Base-by-base conservation (phyloP, 2,797 vertebrate genomes). In the Labeo calbasu region DNA sequence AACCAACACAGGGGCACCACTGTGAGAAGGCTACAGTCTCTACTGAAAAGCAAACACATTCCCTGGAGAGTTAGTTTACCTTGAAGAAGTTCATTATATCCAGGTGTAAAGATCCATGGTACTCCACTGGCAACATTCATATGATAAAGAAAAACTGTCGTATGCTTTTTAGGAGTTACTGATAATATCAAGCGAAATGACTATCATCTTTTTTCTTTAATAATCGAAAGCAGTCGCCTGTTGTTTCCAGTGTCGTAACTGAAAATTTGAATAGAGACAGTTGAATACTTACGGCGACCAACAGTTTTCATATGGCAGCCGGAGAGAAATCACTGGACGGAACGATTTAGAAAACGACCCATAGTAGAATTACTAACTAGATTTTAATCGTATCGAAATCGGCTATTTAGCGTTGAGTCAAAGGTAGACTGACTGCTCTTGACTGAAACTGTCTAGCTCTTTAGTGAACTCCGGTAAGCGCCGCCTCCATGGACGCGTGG, bases 401-500 rank as follows among this genome's bases (percentile, higher is more conserved):
- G 61, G 59, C 25, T 40, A 46, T 51, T 40, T 14, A 48, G n/a
- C 48, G 61, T 46, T 43, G 65, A 61, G n/a, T 78, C 13, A 48
- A 61, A n/a, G 14, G 13, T 40, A 59, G 75, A 70, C 66, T 70
- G 79, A 46, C 17, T 51, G 40, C 75, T 40, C 57, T 51, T 17
- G 66, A 46, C 83, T 87, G 73, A 83, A 86, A 57, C 70, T 11
- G 61, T 68, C 77, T 68, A 12, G 40, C 66, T n/a, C 15, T 77
- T 75, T n/a, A 57, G 8, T 77, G 19, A 69, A 82, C 51, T 76
- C 14, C 4, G 1, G 28, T 23, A 81, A 86, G 81, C 83, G 57
- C 83, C 89, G 85, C 89, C 89, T 82, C 77, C 43, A n/a, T 14
- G 80, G 75, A 86, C 87, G 83, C 75, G 69, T 79, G 83, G 80